Base-by-base conservation (phyloP, 2,888 invertebrate genomes). In the Drosophila rubida region DNA sequence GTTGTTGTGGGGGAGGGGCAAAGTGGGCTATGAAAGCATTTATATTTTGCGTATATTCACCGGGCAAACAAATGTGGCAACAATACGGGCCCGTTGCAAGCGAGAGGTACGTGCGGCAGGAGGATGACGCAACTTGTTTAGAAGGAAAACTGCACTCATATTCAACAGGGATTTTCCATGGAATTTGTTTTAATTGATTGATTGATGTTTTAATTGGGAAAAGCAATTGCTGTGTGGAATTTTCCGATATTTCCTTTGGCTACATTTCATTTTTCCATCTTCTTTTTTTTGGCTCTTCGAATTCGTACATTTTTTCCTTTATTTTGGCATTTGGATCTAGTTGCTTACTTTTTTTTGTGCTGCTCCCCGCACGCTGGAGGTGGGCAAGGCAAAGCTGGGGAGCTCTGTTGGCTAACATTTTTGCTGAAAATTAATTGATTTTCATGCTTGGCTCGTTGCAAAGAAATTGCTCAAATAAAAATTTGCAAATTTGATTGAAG, bases 161-260 rank as follows among this genome's bases (percentile, higher is more conserved):
- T 81, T 76, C 69, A 80, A 70, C 53, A 59, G 65, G 80, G 87
- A 85, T 78, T 87, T 84, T 78, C 63, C 74, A 76, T 87, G 78
- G 88, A 88, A 88, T 87, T 87, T 70, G 87, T 84, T 84, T 84
- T 84, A 84, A 84, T 88, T 88, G 84, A 84, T 82, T 88, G 90
- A 89, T 90, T 90, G 88, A 89, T 90, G 89, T 89, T 90, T 89
- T 89, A 90, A 89, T 89, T 89, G 85, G 84, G 87, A 85, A 88
- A 88, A 76, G 75, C 87, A 81, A 84, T 82, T 76, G 69, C 85
- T 68, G 41, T 66, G 49, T 69, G 49, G 55, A 61, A 73, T 75
- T 82, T 72, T 69, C 23, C 53, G 42, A 51, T 80, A 71, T 62
- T 60, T 64, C 57, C 60, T 67, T 73, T 60, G 19, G 19, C 49